These are phyloP conservation scores for Delia radicum DNA, from an alignment of 1,140 invertebrate species.

Conservation along the genomic window DNA sequence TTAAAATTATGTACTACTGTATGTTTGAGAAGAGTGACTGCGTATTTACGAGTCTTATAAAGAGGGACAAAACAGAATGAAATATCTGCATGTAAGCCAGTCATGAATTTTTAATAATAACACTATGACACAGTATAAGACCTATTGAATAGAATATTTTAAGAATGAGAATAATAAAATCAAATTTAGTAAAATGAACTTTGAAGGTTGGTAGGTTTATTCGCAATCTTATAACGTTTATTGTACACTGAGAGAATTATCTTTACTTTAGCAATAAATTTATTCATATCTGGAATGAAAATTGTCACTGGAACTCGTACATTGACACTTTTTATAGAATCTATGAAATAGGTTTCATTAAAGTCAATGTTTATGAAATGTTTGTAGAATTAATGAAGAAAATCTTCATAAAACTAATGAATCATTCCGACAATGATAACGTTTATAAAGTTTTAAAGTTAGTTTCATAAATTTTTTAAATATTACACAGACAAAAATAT, in stretches of 20 bases:
- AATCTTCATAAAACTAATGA: no score
- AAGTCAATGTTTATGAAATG: no score
- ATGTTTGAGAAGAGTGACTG: no score
- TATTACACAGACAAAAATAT: no score
- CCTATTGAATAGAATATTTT: neutral
- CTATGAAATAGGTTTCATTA: no score
- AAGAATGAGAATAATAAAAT: neutral
- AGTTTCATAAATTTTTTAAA: no score
- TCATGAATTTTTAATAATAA: neutral
- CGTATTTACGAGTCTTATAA: neutral
- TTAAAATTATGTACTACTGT: no score
- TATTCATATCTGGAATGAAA: neutral
- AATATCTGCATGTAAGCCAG: neutral
- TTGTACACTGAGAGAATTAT: neutral
- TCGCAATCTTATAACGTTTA: neutral
- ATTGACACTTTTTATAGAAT: no score
- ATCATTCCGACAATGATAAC: no score
- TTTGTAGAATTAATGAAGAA: no score
- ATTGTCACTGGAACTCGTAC: no score
- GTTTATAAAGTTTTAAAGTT: no score
- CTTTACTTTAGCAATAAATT: neutral
- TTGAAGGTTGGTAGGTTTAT: neutral
- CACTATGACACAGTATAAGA: neutral
- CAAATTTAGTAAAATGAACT: neutral
- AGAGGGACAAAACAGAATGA: neutral